Evolutionary conservation across 1,140 invertebrate genomes (phyloP), one percentile per base, ranked within the genome.

Genomic region (Yoshiicerus persimilis): DNA sequence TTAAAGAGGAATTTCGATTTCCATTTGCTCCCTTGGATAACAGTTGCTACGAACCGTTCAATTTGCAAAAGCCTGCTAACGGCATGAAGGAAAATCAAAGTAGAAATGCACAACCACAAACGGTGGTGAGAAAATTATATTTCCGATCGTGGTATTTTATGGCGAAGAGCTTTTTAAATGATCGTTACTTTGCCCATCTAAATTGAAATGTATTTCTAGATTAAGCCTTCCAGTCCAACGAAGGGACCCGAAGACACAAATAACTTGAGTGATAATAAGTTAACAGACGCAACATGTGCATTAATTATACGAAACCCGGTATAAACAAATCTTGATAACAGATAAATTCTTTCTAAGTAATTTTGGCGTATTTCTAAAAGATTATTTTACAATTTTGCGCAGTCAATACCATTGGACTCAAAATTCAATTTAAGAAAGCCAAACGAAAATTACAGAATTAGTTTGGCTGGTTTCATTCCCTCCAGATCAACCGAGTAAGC

Each of bases 11-110:
- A 34, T n/a, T 34, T 80, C n/a, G 30, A 80, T 80, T 80, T 80
- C 75, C 75, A 80, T 80, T 80, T 80, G 75, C 75, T 36, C 75
- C 75, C n/a, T 36, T 80, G 75, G 75, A 80, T 20, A 80, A 80
- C 8, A 80, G 75, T 80, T 80, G 75, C 20, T 80, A 80, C 32
- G 75, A 80, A n/a, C 20, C 30, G 2, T 80, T 80, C 32, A 80
- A 36, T 80, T n/a, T n/a, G 8, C 47, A 56, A 56, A n/a, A 5
- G n/a, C 47, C n/a, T 56, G 0, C 20, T 1, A 56, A 56, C 16
- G 8, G 13, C 5, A n/a, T n/a, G 13, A 16, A 56, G 47, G 47
- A 56, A n/a, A 56, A n/a, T 56, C 16, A 16, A 5, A 56, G 6
- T 56, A 56, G n/a, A n/a, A 56, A n/a, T 16, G n/a, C 8, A 0